Evolutionary conservation across 2,888 invertebrate species (phyloP), one percentile per base, ranked within the genome.

Genomic region (Macropis europaea): DNA sequence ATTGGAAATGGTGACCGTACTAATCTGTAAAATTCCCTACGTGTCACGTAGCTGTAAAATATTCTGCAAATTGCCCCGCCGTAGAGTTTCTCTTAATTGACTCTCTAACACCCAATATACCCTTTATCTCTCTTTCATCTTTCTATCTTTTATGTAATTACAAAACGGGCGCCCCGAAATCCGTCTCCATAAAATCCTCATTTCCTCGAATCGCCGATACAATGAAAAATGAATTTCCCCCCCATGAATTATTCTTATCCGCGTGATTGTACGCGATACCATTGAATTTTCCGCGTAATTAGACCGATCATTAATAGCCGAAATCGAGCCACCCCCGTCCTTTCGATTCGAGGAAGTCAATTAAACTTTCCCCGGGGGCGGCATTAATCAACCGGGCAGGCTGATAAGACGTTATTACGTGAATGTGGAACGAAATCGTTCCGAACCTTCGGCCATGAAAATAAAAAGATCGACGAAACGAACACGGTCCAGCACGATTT

Each of bases 221-320:
- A 19, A 22, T 15, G 13, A 9, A n/a, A 17, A 40, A 13, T 15
- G 30, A 56, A 45, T 47, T 26, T 22, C 3, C 9, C 17, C 7
- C 9, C 2, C 19, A 3, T 34, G 28, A 40, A 47, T 11, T 13
- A 63, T 67, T 63, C 67, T 68, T 59, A 47, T 7, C 6, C 24
- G 0, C 15, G 6, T 26, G 26, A 53, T 63, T 32, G 34, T 38
- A 13, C 19, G 26, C 47, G 45, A 22, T 43, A 13, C 66, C 42
- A 64, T 64, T 56, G 48, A 64, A 68, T 68, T 68, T 64, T 68
- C 56, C 56, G 19, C 48, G 40, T 48, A 54, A 50, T 64, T 64
- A 54, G n/a, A 9, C 17, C 34, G n/a, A 36, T 24, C 68, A 13
- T 64, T 48, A 64, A 54, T 56, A 64, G 22, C 24, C 24, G 48